Base-by-base conservation (phyloP, 2,888 invertebrate species). In the Tipula lateralis region DNA sequence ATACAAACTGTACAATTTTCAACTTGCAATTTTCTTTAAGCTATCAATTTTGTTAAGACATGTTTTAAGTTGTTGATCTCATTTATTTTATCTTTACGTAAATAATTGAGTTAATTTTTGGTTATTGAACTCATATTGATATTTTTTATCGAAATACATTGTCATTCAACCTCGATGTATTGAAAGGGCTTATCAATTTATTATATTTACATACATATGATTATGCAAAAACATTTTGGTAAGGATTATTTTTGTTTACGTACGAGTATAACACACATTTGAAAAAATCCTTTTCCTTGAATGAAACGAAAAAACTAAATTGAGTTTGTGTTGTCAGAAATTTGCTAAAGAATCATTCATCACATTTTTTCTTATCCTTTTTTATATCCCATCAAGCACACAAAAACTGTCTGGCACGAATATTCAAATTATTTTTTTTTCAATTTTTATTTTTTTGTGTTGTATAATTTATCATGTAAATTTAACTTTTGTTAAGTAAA, bases 381-480 rank as follows among this genome's bases (percentile, higher is more conserved):
- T 66, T 66, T n/a, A n/a, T 44, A 24, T 66, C 24, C 24, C 24
- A 66, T 24, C 66, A 66, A 66, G 66, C 66, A 13, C 24, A 66
- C 66, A 66, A 66, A 66, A 66, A 66, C 66, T 66, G 66, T 66
- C 66, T 66, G 66, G 66, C 19, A 66, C 66, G 66, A 66, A 66
- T 66, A 66, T 66, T 66, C 12, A 66, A 66, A 24, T 0, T 24
- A 12, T 66, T 66, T 24, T 4, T 24, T 66, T 44, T 24, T 24
- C 24, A 66, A 44, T 24, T 66, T 66, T 66, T 7, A 9, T 24
- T 44, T 44, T 44, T 44, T 66, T 24, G 66, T 24, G 66, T 66
- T 66, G 66, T 66, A n/a, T n/a, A 66, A 66, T 66, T 66, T 66
- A 66, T 66, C 66, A 66, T 66, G 66, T 66, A 66, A 66, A 66